phyloP scores from a whole-genome alignment of 2,888 invertebrate genomes.

The Erebia aethiops region DNA sequence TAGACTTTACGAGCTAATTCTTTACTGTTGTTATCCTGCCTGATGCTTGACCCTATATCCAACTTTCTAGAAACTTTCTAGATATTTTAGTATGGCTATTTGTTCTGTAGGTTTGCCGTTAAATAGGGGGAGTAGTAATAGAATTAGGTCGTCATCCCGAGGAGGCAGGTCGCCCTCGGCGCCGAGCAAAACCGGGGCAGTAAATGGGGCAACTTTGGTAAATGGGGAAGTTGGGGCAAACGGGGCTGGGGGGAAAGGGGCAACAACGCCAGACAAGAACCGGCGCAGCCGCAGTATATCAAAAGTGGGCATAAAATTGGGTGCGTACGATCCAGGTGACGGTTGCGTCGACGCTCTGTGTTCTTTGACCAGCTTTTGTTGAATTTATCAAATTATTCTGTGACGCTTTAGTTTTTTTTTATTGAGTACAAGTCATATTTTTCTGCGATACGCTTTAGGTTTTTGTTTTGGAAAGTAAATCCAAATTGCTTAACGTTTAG shows the following conservation, averaged over 20 bases:
- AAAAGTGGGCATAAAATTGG: slow-evolving; percentile 82
- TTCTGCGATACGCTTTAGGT: background rate
- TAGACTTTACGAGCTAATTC: background rate
- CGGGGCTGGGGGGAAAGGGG: slow-evolving; percentile 44
- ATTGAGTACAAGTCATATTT: background rate
- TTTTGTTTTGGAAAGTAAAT: background rate
- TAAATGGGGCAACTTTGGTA: slow-evolving; percentile 45
- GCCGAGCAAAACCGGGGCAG: slow-evolving; percentile 65
- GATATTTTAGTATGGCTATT: slow-evolving; percentile 51
- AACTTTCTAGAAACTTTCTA: slow-evolving; percentile 25
- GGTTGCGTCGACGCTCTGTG: slow-evolving; percentile 80
- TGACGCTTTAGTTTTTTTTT: slow-evolving; percentile 27
- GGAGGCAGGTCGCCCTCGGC: slow-evolving; percentile 76
- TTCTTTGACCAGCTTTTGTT: slow-evolving; percentile 44
- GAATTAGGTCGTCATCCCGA: slow-evolving; percentile 81
- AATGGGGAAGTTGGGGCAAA: slow-evolving; percentile 52
- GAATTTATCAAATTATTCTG: slow-evolving; percentile 21
- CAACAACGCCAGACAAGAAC: slow-evolving; percentile 53
- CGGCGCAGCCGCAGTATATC: slow-evolving; percentile 78
- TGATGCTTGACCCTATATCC: slow-evolving; percentile 63
- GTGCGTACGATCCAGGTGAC: slow-evolving; percentile 71
- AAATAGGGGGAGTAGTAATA: slow-evolving; percentile 84
- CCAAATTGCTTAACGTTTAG: background rate
- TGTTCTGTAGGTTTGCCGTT: slow-evolving; percentile 85
- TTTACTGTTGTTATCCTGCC: slow-evolving; percentile 62